These are phyloP conservation scores for Achatina immaculata DNA, from an alignment of 1,140 invertebrate genomes.

Conservation along the genomic window DNA sequence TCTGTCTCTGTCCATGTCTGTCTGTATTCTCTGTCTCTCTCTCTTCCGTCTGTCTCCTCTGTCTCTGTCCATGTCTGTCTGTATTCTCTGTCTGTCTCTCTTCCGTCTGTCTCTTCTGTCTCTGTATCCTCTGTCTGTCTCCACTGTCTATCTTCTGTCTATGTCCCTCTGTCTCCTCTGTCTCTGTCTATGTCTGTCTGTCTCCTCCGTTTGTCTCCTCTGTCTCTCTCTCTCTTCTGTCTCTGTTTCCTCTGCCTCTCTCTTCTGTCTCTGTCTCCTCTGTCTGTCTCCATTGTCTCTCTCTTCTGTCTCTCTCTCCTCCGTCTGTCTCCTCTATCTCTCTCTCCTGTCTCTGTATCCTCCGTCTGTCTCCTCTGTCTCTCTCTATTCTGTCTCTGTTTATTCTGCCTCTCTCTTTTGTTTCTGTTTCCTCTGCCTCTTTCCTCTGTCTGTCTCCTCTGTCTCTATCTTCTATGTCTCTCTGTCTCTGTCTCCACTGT, in stretches of 20 bases:
- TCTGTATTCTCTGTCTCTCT: too few species aligned
- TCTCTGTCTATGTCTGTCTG: not conserved
- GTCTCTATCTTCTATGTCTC: not conserved
- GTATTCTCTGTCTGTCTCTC: too few species aligned
- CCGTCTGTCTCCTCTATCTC: too few species aligned
- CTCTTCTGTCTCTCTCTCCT: not conserved
- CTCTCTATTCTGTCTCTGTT: not conserved
- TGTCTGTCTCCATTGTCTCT: not conserved
- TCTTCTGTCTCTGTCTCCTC: not conserved
- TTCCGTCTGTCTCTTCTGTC: too few species aligned
- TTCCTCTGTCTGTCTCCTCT: not conserved
- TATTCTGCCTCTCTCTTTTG: too few species aligned
- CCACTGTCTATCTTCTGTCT: not conserved
- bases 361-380: constrained; percentile 11
- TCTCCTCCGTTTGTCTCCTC: not conserved
- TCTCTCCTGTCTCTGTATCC: not conserved
- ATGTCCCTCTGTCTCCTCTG: too few species aligned
- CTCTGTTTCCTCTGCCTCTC: not conserved
- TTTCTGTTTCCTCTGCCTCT: not conserved
- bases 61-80: too few species aligned
- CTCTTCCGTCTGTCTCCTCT: too few species aligned
- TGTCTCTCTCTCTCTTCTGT: too few species aligned
- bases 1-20: too few species aligned
- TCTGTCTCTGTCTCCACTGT: too few species aligned
- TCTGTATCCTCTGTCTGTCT: not conserved